Evolutionary conservation across 2,113 vertebrate genomes (phyloP).

Genomic region (Balaeniceps rex): DNA sequence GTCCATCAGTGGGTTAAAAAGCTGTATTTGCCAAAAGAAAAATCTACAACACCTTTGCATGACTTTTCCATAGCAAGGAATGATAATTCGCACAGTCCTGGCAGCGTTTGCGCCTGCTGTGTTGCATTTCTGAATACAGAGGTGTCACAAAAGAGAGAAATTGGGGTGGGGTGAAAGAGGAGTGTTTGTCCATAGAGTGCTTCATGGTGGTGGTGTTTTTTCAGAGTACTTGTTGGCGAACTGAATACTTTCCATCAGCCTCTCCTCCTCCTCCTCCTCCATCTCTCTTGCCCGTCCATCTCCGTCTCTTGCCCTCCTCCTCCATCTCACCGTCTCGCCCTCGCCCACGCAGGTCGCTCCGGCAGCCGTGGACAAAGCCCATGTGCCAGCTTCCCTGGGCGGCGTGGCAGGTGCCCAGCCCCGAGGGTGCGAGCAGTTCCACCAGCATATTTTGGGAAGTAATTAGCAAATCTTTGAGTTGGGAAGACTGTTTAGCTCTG

Average conservation of each 20-base stretch:
- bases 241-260: neutral
- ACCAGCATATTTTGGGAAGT: neutral
- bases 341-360: neutral
- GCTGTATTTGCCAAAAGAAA: neutral
- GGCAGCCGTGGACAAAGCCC: neutral
- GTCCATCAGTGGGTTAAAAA: neutral
- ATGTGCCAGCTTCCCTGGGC: fast-evolving
- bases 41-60: neutral
- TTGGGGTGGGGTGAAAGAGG: neutral
- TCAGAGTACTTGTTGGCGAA: neutral
- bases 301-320: neutral
- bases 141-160: neutral
- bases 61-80: neutral
- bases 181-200: neutral
- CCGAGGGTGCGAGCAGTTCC: neutral
- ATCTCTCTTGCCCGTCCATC: neutral
- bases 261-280: neutral
- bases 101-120: neutral
- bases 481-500: neutral
- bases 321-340: neutral
- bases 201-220: neutral
- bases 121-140: neutral
- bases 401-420: neutral
- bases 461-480: neutral
- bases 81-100: neutral